Evolutionary conservation across 2,888 invertebrate genomes (phyloP).

Genomic region (Lepas anatifera): DNA sequence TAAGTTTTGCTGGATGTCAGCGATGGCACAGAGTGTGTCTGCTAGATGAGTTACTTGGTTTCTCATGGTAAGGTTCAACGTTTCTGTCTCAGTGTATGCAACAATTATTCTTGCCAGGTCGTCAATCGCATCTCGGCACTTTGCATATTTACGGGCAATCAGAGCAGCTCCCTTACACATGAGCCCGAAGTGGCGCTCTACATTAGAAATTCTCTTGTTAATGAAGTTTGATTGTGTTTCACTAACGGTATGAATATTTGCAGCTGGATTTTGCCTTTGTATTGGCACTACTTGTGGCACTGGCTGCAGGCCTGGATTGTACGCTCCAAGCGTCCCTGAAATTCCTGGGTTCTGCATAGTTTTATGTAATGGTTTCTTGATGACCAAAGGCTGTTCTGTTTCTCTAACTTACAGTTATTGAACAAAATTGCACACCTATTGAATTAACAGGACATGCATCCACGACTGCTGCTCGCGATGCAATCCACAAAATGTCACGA

Average conservation of each 20-base stretch:
- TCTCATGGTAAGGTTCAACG: not conserved
- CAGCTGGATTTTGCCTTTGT: not conserved
- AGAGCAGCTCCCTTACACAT: not conserved
- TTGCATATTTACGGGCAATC: not conserved
- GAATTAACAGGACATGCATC: too few relatives aligned
- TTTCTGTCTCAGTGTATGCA: not conserved
- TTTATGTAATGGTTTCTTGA: too few relatives aligned
- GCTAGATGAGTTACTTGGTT: not conserved
- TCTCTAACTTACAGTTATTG: too few relatives aligned
- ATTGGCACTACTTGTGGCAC: not conserved
- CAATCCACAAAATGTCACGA: too few relatives aligned
- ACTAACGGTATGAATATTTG: not conserved
- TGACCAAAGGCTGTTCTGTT: too few relatives aligned
- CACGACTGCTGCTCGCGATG: too few relatives aligned
- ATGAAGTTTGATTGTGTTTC: not conserved
- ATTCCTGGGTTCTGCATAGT: too few relatives aligned
- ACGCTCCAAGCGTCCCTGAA: too few relatives aligned
- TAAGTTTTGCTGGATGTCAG: not conserved
- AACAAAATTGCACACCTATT: too few relatives aligned
- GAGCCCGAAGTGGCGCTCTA: not conserved
- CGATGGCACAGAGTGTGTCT: not conserved
- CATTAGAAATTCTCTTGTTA: not conserved
- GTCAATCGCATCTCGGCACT: not conserved
- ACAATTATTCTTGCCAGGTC: not conserved
- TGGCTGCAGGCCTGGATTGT: too few relatives aligned